These are phyloP conservation scores for Orthonevra nobilis DNA, from an alignment of 2,888 invertebrate genomes.

Conservation along the genomic window DNA sequence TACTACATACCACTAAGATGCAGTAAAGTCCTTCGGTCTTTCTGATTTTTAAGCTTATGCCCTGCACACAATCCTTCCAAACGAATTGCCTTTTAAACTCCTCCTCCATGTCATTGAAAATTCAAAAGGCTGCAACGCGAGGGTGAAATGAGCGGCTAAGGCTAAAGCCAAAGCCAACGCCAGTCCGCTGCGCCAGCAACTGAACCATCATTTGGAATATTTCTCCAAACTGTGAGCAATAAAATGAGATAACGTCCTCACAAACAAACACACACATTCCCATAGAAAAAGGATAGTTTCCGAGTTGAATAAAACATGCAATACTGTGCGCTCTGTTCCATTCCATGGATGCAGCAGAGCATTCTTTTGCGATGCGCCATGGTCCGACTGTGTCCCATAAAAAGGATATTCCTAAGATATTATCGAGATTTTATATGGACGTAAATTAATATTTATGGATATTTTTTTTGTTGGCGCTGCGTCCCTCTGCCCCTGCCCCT, in stretches of 20 bases:
- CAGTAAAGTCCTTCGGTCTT: constrained; percentile 4
- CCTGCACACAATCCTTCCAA: constrained; percentile 15
- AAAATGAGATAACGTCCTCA: constrained; percentile 39
- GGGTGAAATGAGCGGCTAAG: constrained; percentile 1
- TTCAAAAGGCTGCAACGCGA: constrained; percentile 35
- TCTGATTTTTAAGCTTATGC: constrained; percentile 30
- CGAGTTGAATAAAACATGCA: constrained; percentile 63
- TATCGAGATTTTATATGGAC: constrained; percentile 68
- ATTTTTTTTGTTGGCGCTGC: constrained; percentile 19
- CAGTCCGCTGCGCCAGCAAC: constrained; percentile 18
- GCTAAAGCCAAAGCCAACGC: constrained; percentile 9
- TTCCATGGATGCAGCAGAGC: neutral
- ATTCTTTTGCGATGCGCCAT: neutral
- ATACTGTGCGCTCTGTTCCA: neutral
- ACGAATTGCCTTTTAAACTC: constrained; percentile 29
- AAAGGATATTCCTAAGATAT: constrained; percentile 67
- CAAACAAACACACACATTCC: constrained; percentile 15
- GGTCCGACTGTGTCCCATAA: constrained; percentile 50
- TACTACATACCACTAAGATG: constrained; percentile 5
- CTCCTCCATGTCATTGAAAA: constrained; percentile 53
- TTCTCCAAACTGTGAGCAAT: constrained; percentile 58
- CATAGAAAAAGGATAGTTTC: constrained; percentile 17
- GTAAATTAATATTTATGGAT: constrained; percentile 68
- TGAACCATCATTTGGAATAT: constrained; percentile 58
- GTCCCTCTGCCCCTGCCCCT: constrained; percentile 1